Conservation (phyloP, 1,140 invertebrate genomes). For the Dreissena polymorpha region DNA sequence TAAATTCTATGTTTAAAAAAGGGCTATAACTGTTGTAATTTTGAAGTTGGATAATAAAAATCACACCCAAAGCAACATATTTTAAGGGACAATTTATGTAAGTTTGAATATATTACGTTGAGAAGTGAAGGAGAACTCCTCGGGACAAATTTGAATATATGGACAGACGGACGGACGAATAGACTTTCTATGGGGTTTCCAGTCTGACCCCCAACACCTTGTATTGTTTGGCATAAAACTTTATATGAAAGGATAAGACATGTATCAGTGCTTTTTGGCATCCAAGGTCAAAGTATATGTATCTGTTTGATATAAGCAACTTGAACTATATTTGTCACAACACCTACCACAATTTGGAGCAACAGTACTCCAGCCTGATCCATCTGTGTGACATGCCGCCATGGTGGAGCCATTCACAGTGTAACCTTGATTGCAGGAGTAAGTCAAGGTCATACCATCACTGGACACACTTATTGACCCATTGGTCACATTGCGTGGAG, state of each 20-base stretch:
- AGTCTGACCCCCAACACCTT: not conserved
- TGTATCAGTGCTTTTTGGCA: no score
- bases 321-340: not conserved
- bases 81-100: no score
- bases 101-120: no score
- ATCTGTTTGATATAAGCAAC: no score
- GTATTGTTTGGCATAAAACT: not conserved
- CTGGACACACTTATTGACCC: slow-evolving; percentile 3
- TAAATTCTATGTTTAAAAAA: no score
- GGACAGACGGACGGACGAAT: not conserved
- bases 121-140: no score
- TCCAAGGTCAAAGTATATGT: no score
- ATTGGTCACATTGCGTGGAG: slow-evolving; percentile 1
- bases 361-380: slow-evolving; percentile 24
- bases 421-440: slow-evolving; percentile 32
- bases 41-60: no score
- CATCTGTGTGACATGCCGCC: slow-evolving; percentile 8
- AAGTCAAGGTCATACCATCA: slow-evolving; percentile 18
- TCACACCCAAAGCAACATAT: no score
- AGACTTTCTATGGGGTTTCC: not conserved
- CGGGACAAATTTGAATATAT: no score
- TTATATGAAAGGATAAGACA: no score
- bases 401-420: slow-evolving; percentile 12
- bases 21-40: no score
- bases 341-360: slow-evolving; percentile 36